These are phyloP conservation scores for Upupa epops DNA, from an alignment of 2,113 vertebrate genomes.

Conservation along the genomic window DNA sequence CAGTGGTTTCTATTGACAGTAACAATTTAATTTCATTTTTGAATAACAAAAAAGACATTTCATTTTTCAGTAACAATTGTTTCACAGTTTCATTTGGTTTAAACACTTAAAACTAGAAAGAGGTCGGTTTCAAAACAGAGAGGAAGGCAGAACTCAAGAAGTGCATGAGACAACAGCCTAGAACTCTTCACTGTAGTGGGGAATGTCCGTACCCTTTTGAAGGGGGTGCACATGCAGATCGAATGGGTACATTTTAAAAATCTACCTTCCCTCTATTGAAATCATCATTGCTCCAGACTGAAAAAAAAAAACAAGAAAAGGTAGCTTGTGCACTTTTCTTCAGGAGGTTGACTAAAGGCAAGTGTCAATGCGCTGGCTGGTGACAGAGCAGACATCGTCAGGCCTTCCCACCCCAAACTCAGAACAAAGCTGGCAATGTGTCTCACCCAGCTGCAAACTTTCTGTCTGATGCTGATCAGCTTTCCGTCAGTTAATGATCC, in stretches of 20 bases:
- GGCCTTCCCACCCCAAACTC: not conserved
- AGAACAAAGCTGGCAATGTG: not conserved
- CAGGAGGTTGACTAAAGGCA: not conserved
- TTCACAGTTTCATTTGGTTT: not conserved
- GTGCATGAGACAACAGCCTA: not conserved
- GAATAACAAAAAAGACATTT: slow-evolving; percentile 26
- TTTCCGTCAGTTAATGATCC: not conserved
- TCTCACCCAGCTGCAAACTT: not conserved
- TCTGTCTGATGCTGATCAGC: not conserved
- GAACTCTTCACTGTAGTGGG: not conserved
- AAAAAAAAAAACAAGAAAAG: not conserved
- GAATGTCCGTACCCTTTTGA: not conserved
- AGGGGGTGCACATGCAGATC: not conserved
- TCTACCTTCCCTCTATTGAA: not conserved
- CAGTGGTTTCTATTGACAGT: not conserved
- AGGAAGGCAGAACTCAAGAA: not conserved
- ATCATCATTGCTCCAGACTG: not conserved
- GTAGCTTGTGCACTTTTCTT: not conserved
- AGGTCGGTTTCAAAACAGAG: not conserved
- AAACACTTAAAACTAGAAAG: not conserved
- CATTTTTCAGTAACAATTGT: not conserved
- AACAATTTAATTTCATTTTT: not conserved
- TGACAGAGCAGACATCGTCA: not conserved
- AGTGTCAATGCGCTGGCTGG: not conserved
- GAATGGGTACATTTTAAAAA: not conserved